Base-by-base conservation (phyloP, 1,140 invertebrate species). In the Chionoecetes opilio region DNA sequence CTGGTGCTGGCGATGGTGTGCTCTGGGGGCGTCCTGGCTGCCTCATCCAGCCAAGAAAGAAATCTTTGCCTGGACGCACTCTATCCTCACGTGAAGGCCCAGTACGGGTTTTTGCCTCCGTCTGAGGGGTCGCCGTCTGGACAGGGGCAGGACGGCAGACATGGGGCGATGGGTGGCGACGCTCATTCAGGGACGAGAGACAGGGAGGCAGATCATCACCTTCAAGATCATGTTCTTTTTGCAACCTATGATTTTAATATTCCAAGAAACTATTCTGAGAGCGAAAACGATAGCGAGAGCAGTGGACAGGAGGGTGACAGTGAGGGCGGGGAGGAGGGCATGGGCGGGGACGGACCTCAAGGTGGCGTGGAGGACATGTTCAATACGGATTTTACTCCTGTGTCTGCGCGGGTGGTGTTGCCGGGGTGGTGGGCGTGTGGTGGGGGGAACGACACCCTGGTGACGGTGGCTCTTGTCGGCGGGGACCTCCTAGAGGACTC, bases 151-250 rank as follows among this genome's bases (percentile, higher is more conserved):
- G 63, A n/a, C 63, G 63, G 63, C 63, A n/a, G 63, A n/a, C 63
- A 21, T 21, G 6, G 21, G 63, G 63, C 11, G 63, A 11, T 6
- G 63, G 6, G n/a, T n/a, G 63, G 63, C n/a, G 63, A 21, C 63
- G 63, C 11, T 9, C 46, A 53, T 17, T 53, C 46, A 53, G n/a
- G 21, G 63, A 1, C 26, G 21, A 75, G 63, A n/a, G 21, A 21
- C 21, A 26, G 63, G 5, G 11, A 75, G 21, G 63, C 63, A n/a
- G 63, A n/a, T 0, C 63, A 75, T 17, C 21, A n/a, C 21, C 63
- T 75, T 75, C 63, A 21, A 75, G 63, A 75, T n/a, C 63, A 75
- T 75, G 63, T 75, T n/a, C n/a, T 75, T 26, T 75, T n/a, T 75
- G 63, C 63, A n/a, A n/a, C 21, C 21, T 75, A 75, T 75, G 63